Evolutionary conservation across 2,797 vertebrate species (phyloP), one percentile per base, ranked within the genome.

Genomic region (Columba guinea): DNA sequence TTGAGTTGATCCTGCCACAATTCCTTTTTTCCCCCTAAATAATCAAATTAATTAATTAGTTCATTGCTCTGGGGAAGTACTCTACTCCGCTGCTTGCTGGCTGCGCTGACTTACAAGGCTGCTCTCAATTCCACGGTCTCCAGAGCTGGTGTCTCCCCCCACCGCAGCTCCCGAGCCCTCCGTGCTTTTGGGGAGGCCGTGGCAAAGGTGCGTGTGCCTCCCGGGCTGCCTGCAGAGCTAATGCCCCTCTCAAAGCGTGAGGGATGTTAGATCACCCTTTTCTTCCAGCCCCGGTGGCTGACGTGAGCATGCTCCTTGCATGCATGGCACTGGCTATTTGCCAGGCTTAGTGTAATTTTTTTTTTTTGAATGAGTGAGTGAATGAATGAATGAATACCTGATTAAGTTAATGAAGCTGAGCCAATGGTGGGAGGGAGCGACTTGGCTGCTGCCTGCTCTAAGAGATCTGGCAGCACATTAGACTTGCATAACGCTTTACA

Each of bases 331-430:
- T 97, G 98, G 98, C 98, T 87, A 83, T 89, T 96, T 96, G 98
- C 98, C 98, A 98, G 97, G 93, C 97, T 97, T 96, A 96, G 94
- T 97, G 97, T 97, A 64, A 67, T 44, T 34, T 63, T 91, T 98
- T 97, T 98, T 84, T 93, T 88, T 93, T 98, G 98, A 98, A 98
- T 98, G 98, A 98, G 98, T 98, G 98, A 98, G 97, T 98, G 96
- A 95, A 68, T 99, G 95, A 95, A 95, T 99, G 98, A 99, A 99
- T 98, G 98, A 99, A 98, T 98, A 98, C 98, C 98, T 99, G 98
- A 99, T 99, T 98, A 98, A 98, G 97, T 98, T 98, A 98, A 98
- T 98, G 97, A 97, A 96, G 97, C 98, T 89, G 98, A 98, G 98
- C 98, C 97, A 98, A 97, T 97, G 96, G 75, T 94, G 95, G 98